These are phyloP conservation scores for Leucozona laternaria DNA, from an alignment of 2,888 invertebrate genomes.

Conservation along the genomic window DNA sequence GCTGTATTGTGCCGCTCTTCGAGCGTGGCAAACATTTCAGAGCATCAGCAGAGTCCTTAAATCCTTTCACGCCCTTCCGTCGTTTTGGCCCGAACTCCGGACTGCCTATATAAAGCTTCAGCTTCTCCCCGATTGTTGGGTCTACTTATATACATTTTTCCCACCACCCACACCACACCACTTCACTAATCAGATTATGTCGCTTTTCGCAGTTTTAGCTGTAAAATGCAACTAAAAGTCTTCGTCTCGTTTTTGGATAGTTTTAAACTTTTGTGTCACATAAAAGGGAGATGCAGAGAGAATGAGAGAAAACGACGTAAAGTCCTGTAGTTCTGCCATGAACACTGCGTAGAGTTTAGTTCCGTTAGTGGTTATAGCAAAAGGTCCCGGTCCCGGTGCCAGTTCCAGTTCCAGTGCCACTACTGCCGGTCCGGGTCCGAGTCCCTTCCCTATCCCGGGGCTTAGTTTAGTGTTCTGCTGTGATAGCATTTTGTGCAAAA, in stretches of 20 bases:
- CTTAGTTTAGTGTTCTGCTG: conserved; percentile 71
- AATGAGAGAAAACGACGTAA: conserved; percentile 5
- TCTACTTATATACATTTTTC: conserved; percentile 4
- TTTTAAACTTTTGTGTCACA: conserved; percentile 74
- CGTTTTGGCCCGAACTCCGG: background rate
- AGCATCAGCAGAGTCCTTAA: conserved; percentile 61
- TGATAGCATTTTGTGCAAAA: conserved; percentile 74
- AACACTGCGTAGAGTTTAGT: conserved; percentile 48
- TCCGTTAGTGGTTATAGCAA: conserved; percentile 68
- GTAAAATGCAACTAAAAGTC: conserved; percentile 76
- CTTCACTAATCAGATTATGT: conserved; percentile 75
- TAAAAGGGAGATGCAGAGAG: conserved; percentile 5
- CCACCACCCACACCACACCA: conserved; percentile 61
- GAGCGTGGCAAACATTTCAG: conserved; percentile 56
- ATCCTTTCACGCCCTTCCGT: conserved; percentile 55
- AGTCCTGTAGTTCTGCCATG: conserved; percentile 48
- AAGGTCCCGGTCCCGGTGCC: conserved; percentile 31
- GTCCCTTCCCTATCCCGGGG: conserved; percentile 7
- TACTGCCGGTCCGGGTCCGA: background rate
- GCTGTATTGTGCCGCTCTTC: conserved; percentile 12
- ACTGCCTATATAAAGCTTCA: background rate
- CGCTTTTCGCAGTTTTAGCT: conserved; percentile 76
- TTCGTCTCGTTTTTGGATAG: conserved; percentile 75
- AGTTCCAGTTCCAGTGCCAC: too few relatives aligned
- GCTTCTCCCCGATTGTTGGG: conserved; percentile 18